Evolutionary conservation across 2,888 invertebrate genomes (phyloP), one percentile per base, ranked within the genome.

Genomic region (Holacanthella duospinosa): DNA sequence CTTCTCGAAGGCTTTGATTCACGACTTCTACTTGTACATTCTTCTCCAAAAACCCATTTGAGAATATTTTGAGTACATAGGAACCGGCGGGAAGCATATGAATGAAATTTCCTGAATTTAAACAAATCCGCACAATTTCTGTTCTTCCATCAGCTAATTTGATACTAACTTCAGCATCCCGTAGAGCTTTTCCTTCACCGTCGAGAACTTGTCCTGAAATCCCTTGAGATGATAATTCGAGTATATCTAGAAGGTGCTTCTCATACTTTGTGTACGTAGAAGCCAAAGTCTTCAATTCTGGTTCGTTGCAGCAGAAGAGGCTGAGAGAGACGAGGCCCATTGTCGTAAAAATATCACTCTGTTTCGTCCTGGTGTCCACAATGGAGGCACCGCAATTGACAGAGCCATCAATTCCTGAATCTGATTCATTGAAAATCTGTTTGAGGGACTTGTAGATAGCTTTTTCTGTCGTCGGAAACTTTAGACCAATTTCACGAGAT

Each of bases 181-280:
- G 80, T 74, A 92, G 78, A 1, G 87, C 85, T 27, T 82, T 77
- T 0, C 84, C 84, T 6, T 80, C 75, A 1, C 80, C 80, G 75
- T 89, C 86, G 63, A 81, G 79, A 0, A 96, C 82, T 73, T 82
- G 83, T 0, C 91, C 92, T 60, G 80, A 79, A 1, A 89, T 80
- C 64, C 69, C 73, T 68, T 73, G 73, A 9, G 62, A 59, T 21
- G 68, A 61, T 1, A 73, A 55, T 53, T 66, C 61, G 2, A 73
- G 53, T 16, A 71, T 36, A 16, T 66, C 65, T 16, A 71, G 57
- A 4, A 71, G 25, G 60, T 71, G 73, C 28, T 62, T 27, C 9
- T 69, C 43, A 48, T 73, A 71, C 43, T 66, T 66, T 21, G 67
- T 66, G 29, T 64, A 73, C 0, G 63, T 60, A 19, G 65, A 55